Evolutionary conservation across 2,113 vertebrate species (phyloP).

Genomic region (Lepidothrix coronata): DNA sequence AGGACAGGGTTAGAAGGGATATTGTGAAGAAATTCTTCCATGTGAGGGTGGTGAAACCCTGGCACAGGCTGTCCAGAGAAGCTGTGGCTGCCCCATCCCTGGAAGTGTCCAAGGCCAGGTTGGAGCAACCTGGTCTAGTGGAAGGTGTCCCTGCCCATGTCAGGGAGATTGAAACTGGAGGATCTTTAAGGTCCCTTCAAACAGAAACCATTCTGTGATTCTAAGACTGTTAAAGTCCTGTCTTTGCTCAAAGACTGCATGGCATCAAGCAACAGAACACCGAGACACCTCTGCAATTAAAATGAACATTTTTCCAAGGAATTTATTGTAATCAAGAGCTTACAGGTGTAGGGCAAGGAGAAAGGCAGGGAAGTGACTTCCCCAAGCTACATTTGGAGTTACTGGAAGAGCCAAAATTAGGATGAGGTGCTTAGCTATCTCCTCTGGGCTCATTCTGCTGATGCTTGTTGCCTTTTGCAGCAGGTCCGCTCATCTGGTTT

Average conservation of each 20-base stretch:
- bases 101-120: background rate
- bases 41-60: background rate
- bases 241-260: background rate
- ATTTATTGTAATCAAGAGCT: background rate
- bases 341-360: background rate
- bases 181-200: background rate
- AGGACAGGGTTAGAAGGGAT: background rate
- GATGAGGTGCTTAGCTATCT: background rate
- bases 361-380: background rate
- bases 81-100: background rate
- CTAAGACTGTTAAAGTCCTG: background rate
- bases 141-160: background rate
- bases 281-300: background rate
- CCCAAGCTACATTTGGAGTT: background rate
- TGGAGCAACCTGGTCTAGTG: background rate
- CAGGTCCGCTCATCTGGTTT: background rate
- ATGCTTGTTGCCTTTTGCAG: background rate
- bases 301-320: background rate
- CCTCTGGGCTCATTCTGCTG: background rate
- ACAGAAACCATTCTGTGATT: background rate
- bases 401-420: background rate
- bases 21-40: background rate
- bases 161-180: background rate
- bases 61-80: background rate
- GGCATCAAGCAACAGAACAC: background rate